phyloP scores from a whole-genome alignment of 1,140 invertebrate genomes.

The Macrocentrus cingulum region DNA sequence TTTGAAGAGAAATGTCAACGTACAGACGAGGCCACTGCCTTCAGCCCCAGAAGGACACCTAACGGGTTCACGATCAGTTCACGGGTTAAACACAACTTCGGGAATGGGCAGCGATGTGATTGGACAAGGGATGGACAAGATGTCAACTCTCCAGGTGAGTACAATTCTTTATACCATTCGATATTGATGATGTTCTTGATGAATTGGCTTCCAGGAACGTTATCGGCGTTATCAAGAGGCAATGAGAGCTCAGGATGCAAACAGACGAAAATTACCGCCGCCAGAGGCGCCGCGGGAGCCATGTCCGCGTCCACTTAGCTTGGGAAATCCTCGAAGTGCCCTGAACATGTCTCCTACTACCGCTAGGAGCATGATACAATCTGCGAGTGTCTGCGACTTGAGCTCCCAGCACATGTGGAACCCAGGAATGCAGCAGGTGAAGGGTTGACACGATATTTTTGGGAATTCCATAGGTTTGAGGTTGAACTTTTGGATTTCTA shows the following conservation, averaged over 20 bases:
- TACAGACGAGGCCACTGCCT: slow-evolving; percentile 39
- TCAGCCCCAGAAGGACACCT: slow-evolving; percentile 37
- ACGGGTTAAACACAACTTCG: slow-evolving; percentile 32
- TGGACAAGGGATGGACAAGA: slow-evolving; percentile 48
- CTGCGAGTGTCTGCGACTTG: slow-evolving; percentile 53
- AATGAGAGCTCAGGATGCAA: slow-evolving; percentile 58
- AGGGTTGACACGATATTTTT: too few species aligned
- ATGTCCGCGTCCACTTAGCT: slow-evolving; percentile 33
- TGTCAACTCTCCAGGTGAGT: slow-evolving; percentile 57
- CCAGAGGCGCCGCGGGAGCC: slow-evolving; percentile 34
- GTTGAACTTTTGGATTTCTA: slow-evolving; percentile 38
- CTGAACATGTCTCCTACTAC: slow-evolving; percentile 43
- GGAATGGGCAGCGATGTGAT: slow-evolving; percentile 24
- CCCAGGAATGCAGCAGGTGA: slow-evolving; percentile 52
- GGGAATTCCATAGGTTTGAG: too few species aligned
- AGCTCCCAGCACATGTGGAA: slow-evolving; percentile 47
- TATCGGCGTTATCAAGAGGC: slow-evolving; percentile 67
- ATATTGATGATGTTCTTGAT: too few species aligned
- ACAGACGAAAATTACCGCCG: slow-evolving; percentile 41
- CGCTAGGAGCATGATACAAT: slow-evolving; percentile 48
- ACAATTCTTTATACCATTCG: too few species aligned
- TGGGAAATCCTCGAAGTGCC: slow-evolving; percentile 39
- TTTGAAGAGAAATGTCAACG: slow-evolving; percentile 19
- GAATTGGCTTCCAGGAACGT: slow-evolving; percentile 55
- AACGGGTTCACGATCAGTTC: slow-evolving; percentile 25